Base-by-base conservation (phyloP, 30 jellyfish, hydroid and myxozoan genomes). In the Pseudorhiza aurosa region DNA sequence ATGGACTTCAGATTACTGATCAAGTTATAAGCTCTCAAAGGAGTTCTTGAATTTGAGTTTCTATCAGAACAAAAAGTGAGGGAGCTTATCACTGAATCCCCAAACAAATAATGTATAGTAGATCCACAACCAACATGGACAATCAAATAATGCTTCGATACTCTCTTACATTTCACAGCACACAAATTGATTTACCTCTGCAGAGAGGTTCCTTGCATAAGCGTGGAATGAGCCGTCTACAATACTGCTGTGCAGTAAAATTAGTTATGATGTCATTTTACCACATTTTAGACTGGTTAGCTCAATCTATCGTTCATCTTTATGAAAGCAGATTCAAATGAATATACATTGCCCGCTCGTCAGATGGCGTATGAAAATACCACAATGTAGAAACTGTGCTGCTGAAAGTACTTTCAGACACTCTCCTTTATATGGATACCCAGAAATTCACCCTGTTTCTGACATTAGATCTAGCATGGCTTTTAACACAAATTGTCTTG, bases 401-500 rank as follows among this genome's bases (percentile, higher is more conserved):
- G 63, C 60, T 73, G 62, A 50, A 30, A 17, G 76, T 25, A 14
- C 76, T 15, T 4, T 15, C 51, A 14, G 70, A 70, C 84, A 70
- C 43, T 27, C 28, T 70, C 28, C 47, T 14, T 22, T 44, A 31
- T 42, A 29, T 70, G 73, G 73, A 58, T 58, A n/a, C 42, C 78
- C 67, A 40, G 50, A 39, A 68, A 45, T 65, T 68, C 26, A 68
- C 82, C 67, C 43, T 68, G 67, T 68, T 68, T 18, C 44, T 78
- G 37, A n/a, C 58, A 51, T 62, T 76, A 7, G 77, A 75, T 58
- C 79, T 29, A n/a, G 72, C 57, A 81, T 81, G 50, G 67, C 88
- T 9, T 75, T 75, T 58, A 81, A 75, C 68, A 75, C 88, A 9
- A 51, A 53, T 29, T 22, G 57, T 57, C 88, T 45, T 50, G 35